Conservation (phyloP, 2,888 invertebrate species). For the Eristalis intricaria region DNA sequence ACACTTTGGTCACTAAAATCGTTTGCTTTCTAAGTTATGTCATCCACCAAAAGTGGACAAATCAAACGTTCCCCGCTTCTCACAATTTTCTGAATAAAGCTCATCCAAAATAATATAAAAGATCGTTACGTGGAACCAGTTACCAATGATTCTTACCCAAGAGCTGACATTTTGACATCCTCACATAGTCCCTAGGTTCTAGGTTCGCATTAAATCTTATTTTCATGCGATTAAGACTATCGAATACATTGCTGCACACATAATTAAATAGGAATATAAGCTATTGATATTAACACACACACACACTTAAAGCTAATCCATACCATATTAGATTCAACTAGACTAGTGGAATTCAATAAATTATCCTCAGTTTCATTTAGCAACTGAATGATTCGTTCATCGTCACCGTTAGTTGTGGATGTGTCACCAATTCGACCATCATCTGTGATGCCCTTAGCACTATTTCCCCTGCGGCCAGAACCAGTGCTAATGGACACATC, state of each 20-base stretch:
- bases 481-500: slow-evolving; percentile 25
- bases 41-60: no score
- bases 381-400: slow-evolving; percentile 62
- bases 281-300: slow-evolving; percentile 17
- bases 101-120: no score
- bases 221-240: slow-evolving; percentile 40
- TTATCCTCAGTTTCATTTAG: slow-evolving; percentile 68
- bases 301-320: slow-evolving; percentile 41
- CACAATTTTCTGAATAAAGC: no score
- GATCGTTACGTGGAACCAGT: background rate
- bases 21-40: no score
- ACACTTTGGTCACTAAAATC: no score
- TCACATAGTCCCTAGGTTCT: background rate
- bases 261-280: background rate
- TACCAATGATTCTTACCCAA: background rate
- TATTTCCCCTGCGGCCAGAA: slow-evolving; percentile 36
- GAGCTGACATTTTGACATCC: slow-evolving; percentile 1
- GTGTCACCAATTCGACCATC: slow-evolving; percentile 31
- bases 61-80: no score
- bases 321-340: slow-evolving; percentile 77
- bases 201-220: slow-evolving; percentile 12
- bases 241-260: background rate
- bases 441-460: slow-evolving; percentile 45
- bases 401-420: slow-evolving; percentile 57
- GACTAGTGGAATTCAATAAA: slow-evolving; percentile 70